Conservation (phyloP, 1,140 invertebrate species). For the Heliconius hewitsoni region DNA sequence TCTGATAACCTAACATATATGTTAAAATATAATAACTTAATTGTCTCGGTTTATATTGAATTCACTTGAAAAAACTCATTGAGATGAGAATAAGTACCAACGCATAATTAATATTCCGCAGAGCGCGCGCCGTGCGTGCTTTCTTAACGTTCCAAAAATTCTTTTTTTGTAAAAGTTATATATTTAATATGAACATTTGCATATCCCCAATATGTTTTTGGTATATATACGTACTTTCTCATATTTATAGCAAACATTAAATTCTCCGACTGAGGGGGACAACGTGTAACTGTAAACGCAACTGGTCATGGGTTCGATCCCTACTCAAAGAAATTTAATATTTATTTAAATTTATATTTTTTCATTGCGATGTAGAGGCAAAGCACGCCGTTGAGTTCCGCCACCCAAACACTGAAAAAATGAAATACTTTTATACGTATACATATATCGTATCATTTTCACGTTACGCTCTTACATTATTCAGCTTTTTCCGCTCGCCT, state of each 20-base stretch:
- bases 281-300: too few species aligned
- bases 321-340: too few species aligned
- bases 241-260: not conserved
- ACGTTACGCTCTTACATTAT: constrained; percentile 55
- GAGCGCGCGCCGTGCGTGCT: not conserved
- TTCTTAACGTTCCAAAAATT: not conserved
- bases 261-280: not conserved
- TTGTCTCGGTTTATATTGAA: too few species aligned
- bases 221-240: not conserved
- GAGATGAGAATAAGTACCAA: too few species aligned
- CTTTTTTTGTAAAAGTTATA: not conserved
- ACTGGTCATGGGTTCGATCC: too few species aligned
- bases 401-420: too few species aligned
- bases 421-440: not conserved
- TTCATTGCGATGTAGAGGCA: too few species aligned
- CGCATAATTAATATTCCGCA: not conserved
- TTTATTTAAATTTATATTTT: too few species aligned
- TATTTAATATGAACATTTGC: not conserved
- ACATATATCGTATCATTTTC: constrained; percentile 1
- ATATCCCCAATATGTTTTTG: not conserved
- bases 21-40: too few species aligned
- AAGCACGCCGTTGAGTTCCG: too few species aligned
- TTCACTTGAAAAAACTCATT: too few species aligned
- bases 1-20: too few species aligned
- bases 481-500: constrained; percentile 68